phyloP scores from a whole-genome alignment of 1,140 invertebrate species.

The Drosophila orosa region DNA sequence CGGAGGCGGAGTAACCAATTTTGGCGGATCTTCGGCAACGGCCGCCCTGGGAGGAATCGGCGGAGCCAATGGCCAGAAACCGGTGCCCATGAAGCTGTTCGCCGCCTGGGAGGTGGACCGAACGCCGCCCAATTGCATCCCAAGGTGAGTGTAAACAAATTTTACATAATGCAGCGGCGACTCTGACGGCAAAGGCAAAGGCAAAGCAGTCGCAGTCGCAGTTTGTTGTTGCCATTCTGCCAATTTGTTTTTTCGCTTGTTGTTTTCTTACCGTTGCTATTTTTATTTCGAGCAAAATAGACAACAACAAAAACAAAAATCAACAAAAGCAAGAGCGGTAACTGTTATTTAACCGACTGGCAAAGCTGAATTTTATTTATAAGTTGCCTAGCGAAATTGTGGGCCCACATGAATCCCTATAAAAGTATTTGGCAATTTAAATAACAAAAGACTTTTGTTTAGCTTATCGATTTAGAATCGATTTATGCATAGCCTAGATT shows the following conservation, averaged over 20 bases:
- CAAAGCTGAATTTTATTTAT: slow-evolving; percentile 14
- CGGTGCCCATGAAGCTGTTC: slow-evolving; percentile 98
- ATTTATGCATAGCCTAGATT: not conserved
- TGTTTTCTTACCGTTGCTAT: slow-evolving; percentile 35
- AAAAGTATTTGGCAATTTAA: slow-evolving; percentile 1
- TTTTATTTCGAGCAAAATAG: slow-evolving; percentile 37
- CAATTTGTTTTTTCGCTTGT: slow-evolving; percentile 33
- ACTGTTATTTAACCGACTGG: slow-evolving; percentile 25
- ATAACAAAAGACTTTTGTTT: not conserved
- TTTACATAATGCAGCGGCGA: slow-evolving; percentile 20
- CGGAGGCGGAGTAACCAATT: slow-evolving; percentile 30
- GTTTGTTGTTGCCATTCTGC: slow-evolving; percentile 28
- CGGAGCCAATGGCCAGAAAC: slow-evolving; percentile 86
- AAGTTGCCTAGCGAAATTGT: not conserved
- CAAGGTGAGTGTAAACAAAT: slow-evolving; percentile 89
- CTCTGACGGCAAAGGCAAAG: slow-evolving; percentile 4
- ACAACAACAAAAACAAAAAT: slow-evolving; percentile 17
- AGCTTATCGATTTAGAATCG: not conserved
- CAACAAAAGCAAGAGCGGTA: slow-evolving; percentile 32
- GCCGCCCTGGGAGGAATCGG: slow-evolving; percentile 21
- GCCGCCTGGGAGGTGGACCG: slow-evolving; percentile 99
- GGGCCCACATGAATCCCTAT: not conserved
- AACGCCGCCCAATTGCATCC: slow-evolving; percentile 97
- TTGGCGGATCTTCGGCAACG: slow-evolving; percentile 29
- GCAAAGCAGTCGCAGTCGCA: slow-evolving; percentile 16